Evolutionary conservation across 2,113 vertebrate genomes (phyloP).

Genomic region (Patagioenas fasciata): DNA sequence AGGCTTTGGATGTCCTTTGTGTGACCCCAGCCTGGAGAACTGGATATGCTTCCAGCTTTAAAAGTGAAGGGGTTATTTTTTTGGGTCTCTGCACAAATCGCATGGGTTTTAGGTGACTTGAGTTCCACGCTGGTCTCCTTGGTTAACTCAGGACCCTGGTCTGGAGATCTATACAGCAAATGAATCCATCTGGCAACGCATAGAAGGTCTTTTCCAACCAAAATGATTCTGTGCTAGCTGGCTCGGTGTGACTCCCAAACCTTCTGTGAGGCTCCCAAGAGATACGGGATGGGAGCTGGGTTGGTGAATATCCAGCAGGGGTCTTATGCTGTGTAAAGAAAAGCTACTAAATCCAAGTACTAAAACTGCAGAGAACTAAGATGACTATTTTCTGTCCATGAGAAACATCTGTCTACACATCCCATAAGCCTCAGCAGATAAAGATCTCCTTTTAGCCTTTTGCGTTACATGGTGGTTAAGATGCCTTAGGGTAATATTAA

Average conservation of each 20-base stretch:
- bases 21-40: neutral
- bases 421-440: neutral
- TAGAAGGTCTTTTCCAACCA: too few species aligned
- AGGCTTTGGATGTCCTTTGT: neutral
- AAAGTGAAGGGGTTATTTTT: neutral
- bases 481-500: neutral
- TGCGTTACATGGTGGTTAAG: rapidly evolving
- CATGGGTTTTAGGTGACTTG: neutral
- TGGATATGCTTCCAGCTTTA: neutral
- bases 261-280: neutral
- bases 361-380: neutral
- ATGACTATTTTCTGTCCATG: neutral
- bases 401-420: rapidly evolving
- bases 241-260: neutral
- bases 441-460: neutral
- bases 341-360: neutral
- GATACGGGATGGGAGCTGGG: rapidly evolving
- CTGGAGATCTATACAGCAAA: neutral
- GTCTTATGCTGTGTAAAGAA: neutral
- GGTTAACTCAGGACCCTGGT: neutral
- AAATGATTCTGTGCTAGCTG: too few species aligned
- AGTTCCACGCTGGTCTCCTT: rapidly evolving
- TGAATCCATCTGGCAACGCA: neutral
- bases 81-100: neutral
- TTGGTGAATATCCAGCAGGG: rapidly evolving